Percentiles rank a stretch among this genome's conserved stretches.
phyloP scores from a whole-genome alignment of 2,113 vertebrate species.

The Miniopterus natalensis region DNA sequence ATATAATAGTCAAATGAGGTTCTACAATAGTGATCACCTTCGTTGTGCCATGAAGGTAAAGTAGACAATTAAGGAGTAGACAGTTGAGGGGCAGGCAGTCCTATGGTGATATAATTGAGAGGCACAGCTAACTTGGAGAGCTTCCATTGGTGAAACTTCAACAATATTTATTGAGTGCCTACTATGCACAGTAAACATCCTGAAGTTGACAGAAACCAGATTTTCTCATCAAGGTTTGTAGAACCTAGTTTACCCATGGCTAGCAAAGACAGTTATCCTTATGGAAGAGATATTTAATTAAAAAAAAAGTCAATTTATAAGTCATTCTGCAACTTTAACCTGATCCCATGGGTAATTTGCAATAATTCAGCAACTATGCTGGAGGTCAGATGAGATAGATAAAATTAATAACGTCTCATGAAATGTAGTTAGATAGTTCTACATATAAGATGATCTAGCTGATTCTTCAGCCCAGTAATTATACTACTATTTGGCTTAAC shows the following conservation, averaged over 20 bases:
- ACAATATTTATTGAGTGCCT: neutral
- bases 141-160: slow-evolving; percentile 27
- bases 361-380: slow-evolving; percentile 24
- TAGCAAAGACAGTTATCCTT: slow-evolving; percentile 20
- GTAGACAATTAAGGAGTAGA: neutral
- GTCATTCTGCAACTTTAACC: slow-evolving; percentile 42
- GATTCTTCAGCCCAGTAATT: neutral
- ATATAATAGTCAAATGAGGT: slow-evolving; percentile 52
- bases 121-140: neutral
- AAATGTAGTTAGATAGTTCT: slow-evolving; percentile 12
- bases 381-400: slow-evolving; percentile 38
- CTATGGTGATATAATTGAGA: slow-evolving; percentile 5
- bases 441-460: slow-evolving; percentile 1
- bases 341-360: slow-evolving; percentile 2
- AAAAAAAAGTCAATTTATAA: slow-evolving; percentile 24
- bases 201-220: slow-evolving; percentile 20
- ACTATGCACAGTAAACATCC: neutral
- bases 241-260: slow-evolving; percentile 34
- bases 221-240: slow-evolving; percentile 10
- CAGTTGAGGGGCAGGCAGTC: neutral
- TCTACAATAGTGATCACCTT: slow-evolving; percentile 23
- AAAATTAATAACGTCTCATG: slow-evolving; percentile 23
- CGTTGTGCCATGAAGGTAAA: slow-evolving; percentile 1
- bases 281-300: slow-evolving; percentile 1
- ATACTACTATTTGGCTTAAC: slow-evolving; percentile 39